Conservation (phyloP, 1,140 invertebrate species). For the Liolophura sinensis region DNA sequence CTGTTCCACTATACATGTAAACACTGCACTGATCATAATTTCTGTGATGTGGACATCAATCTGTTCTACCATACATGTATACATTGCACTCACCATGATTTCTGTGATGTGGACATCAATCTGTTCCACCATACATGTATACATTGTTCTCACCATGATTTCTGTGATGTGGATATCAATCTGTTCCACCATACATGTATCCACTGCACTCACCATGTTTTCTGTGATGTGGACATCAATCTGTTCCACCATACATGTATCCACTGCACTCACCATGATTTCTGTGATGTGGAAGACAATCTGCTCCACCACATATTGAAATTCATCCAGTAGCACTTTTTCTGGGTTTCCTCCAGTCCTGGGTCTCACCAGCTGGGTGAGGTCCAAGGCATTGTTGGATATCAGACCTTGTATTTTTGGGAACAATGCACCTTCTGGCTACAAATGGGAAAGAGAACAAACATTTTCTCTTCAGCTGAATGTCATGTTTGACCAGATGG, state of each 20-base stretch:
- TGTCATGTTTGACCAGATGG: background rate
- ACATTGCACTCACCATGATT: background rate
- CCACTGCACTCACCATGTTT: background rate
- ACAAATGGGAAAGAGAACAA: constrained; percentile 3
- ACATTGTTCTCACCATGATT: background rate
- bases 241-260: background rate
- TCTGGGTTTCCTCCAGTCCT: constrained; percentile 15
- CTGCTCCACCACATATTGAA: constrained; percentile 52
- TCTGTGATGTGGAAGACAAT: constrained; percentile 52
- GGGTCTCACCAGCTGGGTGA: constrained; percentile 28
- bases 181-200: background rate
- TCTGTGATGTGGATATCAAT: background rate
- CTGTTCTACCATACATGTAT: too few species aligned
- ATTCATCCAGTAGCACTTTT: constrained; percentile 37
- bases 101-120: too few species aligned
- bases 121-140: too few species aligned
- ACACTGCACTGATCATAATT: background rate
- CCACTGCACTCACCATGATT: constrained; percentile 45
- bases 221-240: background rate
- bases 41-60: too few species aligned
- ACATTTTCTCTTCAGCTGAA: background rate
- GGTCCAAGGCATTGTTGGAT: constrained; percentile 38
- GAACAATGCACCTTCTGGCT: constrained; percentile 54
- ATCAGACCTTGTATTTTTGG: constrained; percentile 46
- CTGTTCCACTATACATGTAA: background rate